phyloP scores from a whole-genome alignment of 2,113 vertebrate species.

The Nasalis larvatus region DNA sequence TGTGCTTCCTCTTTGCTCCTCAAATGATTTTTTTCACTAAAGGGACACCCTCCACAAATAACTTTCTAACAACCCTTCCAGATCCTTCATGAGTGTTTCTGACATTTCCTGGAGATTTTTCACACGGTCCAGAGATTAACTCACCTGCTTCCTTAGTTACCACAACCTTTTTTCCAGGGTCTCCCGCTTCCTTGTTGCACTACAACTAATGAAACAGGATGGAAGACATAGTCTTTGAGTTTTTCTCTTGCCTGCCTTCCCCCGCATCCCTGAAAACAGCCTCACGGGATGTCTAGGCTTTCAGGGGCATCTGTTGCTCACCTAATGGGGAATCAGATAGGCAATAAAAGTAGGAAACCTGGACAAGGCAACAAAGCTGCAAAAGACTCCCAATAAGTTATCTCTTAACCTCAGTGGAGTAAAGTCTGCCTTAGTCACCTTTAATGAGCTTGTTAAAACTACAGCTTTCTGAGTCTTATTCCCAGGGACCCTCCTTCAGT shows the following conservation, averaged over 20 bases:
- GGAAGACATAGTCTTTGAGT: background rate
- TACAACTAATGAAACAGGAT: background rate
- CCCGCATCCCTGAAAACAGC: background rate
- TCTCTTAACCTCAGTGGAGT: background rate
- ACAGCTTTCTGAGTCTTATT: background rate
- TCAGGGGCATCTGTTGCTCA: background rate
- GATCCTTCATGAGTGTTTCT: background rate
- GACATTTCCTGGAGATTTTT: background rate
- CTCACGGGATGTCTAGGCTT: background rate
- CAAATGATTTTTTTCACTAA: background rate
- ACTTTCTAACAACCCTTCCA: background rate
- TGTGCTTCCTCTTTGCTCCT: background rate
- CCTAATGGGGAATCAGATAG: background rate
- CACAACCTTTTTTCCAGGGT: background rate
- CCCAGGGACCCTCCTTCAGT: background rate
- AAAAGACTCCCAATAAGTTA: background rate
- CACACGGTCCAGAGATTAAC: background rate
- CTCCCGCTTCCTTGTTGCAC: background rate
- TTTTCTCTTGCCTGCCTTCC: background rate
- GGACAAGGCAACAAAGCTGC: background rate
- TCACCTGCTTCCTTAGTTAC: background rate
- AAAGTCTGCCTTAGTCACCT: background rate
- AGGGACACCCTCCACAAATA: background rate
- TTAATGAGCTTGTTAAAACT: slow-evolving; percentile 12
- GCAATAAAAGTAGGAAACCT: background rate